Evolutionary conservation across 2,797 vertebrate species (phyloP).

Genomic region (Scyliorhinus canicula): DNA sequence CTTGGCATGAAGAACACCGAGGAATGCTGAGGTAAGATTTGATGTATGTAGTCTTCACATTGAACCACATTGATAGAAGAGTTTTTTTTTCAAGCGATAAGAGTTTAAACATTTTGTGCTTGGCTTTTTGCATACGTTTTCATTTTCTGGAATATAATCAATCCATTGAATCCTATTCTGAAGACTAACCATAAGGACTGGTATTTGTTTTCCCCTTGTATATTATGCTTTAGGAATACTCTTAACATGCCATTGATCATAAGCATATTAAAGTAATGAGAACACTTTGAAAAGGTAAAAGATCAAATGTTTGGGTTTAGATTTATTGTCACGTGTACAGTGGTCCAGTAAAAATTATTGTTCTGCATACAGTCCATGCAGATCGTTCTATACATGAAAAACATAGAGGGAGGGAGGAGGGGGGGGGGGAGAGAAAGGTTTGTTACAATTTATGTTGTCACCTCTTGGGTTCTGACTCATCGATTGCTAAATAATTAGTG

Average conservation of each 20-base stretch:
- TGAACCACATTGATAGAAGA: no score
- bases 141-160: neutral
- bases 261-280: neutral
- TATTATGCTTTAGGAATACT: neutral
- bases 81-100: neutral
- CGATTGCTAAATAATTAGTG: neutral
- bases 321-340: no score
- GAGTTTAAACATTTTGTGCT: no score
- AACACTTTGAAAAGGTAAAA: neutral
- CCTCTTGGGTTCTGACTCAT: neutral
- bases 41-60: no score
- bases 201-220: no score
- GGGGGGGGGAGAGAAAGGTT: neutral
- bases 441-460: neutral
- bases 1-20: slow-evolving; percentile 91
- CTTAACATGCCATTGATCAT: neutral
- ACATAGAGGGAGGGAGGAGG: no score
- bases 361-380: no score
- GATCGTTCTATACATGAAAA: no score
- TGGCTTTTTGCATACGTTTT: neutral
- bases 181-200: neutral
- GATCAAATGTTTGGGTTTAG: no score
- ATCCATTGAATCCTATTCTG: neutral
- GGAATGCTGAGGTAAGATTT: slow-evolving; percentile 82
- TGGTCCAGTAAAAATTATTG: no score